Evolutionary conservation across 1,140 invertebrate genomes (phyloP).

Genomic region (Nixonia krombeini): DNA sequence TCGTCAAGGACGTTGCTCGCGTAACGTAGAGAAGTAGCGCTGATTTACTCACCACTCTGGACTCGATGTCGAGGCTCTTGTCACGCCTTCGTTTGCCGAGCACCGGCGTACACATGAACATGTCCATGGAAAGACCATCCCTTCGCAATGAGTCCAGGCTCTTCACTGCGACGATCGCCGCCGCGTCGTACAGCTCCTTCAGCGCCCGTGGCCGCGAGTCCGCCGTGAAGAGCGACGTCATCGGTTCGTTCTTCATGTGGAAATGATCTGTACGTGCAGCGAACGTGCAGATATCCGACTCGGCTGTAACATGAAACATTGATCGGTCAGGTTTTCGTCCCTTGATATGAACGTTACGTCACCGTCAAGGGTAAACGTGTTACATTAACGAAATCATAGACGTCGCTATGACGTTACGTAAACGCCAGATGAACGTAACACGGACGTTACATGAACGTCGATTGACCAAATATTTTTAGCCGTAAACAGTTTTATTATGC

Average conservation of each 20-base stretch:
- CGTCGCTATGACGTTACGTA: no score
- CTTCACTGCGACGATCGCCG: constrained; percentile 73
- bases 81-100: constrained; percentile 79
- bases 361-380: no score
- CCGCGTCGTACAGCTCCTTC: constrained; percentile 81
- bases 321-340: no score
- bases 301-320: constrained; percentile 84
- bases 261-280: constrained; percentile 82
- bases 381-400: no score
- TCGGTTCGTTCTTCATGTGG: constrained; percentile 75
- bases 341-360: no score
- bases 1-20: constrained; percentile 18
- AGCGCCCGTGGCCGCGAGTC: constrained; percentile 79
- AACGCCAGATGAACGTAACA: no score
- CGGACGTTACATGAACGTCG: no score
- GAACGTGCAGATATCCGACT: constrained; percentile 88
- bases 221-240: constrained; percentile 79
- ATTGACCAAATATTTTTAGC: no score
- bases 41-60: constrained; percentile 81
- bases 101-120: constrained; percentile 85
- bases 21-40: constrained; percentile 19
- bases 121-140: constrained; percentile 70
- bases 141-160: constrained; percentile 73
- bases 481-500: no score
- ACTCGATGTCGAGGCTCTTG: constrained; percentile 88